Evolutionary conservation across 2,888 invertebrate genomes (phyloP).

Genomic region (Melieria picta): DNA sequence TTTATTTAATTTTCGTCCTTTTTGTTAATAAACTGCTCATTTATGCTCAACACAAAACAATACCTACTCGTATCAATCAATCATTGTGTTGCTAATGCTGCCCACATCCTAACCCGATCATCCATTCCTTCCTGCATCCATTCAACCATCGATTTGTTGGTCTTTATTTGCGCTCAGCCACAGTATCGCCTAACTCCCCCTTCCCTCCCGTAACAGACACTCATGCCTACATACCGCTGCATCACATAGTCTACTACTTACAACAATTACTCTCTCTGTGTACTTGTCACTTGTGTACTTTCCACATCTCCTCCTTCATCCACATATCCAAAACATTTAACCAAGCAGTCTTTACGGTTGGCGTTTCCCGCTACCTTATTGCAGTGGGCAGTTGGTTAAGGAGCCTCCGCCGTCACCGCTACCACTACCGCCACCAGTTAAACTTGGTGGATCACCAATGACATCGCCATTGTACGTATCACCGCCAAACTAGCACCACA

Average conservation of each 20-base stretch:
- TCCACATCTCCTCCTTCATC: slow-evolving; percentile 3
- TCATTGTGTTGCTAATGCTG: too few relatives aligned
- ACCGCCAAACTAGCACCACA: neutral
- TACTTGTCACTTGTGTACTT: neutral
- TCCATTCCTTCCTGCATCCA: too few relatives aligned
- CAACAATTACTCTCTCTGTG: neutral
- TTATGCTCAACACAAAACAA: too few relatives aligned
- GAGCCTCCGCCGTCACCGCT: slow-evolving; percentile 82
- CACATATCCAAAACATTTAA: slow-evolving; percentile 48
- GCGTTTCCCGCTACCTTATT: slow-evolving; percentile 96
- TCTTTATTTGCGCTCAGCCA: too few relatives aligned
- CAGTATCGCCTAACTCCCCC: too few relatives aligned
- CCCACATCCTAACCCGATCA: too few relatives aligned
- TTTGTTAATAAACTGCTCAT: too few relatives aligned
- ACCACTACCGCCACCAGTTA: slow-evolving; percentile 81
- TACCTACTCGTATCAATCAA: too few relatives aligned
- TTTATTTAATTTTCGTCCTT: too few relatives aligned
- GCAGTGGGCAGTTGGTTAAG: slow-evolving; percentile 80
- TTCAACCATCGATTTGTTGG: too few relatives aligned
- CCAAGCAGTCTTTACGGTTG: slow-evolving; percentile 90
- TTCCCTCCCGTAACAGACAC: neutral
- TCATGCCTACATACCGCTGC: neutral
- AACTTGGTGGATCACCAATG: slow-evolving; percentile 76
- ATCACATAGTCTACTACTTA: neutral
- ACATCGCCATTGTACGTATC: slow-evolving; percentile 75